A percentile compares a stretch with the other conserved stretches of the same genome.
Conservation (phyloP, 1,140 invertebrate species). For the Pseudomyrmex flavicornis region DNA sequence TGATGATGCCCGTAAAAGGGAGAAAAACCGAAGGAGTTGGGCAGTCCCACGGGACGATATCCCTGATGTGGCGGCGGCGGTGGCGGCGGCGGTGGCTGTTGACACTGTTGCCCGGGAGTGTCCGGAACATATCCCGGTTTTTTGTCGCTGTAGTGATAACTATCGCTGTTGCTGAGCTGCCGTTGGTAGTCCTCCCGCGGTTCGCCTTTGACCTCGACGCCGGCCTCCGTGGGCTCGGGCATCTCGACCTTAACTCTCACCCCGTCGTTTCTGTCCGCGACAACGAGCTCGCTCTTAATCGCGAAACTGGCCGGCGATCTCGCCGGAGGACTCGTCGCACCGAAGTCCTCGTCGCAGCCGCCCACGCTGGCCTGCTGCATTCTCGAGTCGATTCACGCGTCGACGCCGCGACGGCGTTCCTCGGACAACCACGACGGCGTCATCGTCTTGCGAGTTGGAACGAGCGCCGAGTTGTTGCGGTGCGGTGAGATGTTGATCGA, state of each 20-base stretch:
- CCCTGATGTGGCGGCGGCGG: conserved; percentile 41
- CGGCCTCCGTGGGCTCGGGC: conserved; percentile 51
- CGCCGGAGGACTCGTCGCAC: conserved; percentile 27
- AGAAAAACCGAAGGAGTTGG: conserved; percentile 64
- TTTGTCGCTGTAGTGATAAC: conserved; percentile 57
- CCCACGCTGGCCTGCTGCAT: conserved; percentile 79
- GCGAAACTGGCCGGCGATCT: conserved; percentile 40
- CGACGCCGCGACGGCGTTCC: conserved; percentile 30
- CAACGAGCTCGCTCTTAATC: conserved; percentile 56
- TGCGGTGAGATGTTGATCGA: neutral
- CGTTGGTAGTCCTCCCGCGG: conserved; percentile 63
- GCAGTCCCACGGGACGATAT: conserved; percentile 38
- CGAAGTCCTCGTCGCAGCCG: conserved; percentile 58
- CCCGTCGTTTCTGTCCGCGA: conserved; percentile 58
- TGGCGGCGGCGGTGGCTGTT: neutral
- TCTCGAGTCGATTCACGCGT: conserved; percentile 47
- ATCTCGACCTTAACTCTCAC: conserved; percentile 64
- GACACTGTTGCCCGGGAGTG: conserved; percentile 19
- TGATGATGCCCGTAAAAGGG: conserved; percentile 63
- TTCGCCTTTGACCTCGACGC: conserved; percentile 71
- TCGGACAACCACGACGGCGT: conserved; percentile 15
- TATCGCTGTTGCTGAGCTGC: conserved; percentile 22
- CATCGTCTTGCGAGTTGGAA: conserved; percentile 16
- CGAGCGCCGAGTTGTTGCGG: too few species aligned
- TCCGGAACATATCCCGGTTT: conserved; percentile 51